Base-by-base conservation (phyloP, 2,888 invertebrate species). In the Scrobipalpa atriplicella region DNA sequence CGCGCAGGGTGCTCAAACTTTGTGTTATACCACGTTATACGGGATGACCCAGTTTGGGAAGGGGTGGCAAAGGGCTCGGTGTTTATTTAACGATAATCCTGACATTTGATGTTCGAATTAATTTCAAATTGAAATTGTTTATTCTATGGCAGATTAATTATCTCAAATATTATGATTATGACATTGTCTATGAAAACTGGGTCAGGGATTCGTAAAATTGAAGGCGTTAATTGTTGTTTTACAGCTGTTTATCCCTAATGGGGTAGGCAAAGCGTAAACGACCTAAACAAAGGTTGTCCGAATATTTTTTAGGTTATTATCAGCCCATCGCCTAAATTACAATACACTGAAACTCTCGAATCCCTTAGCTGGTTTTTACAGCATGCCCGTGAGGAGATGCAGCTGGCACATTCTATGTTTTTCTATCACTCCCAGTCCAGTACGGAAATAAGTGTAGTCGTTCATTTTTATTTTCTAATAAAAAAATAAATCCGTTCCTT, bases 1-100 rank as follows among this genome's bases (percentile, higher is more conserved):
- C 47, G n/a, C 16, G 16, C 9, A 21, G 54, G 54, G 54, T 13
- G 54, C 21, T 56, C 54, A 21, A 56, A 56, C 21, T 56, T 56
- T 13, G 21, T 11, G 21, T 19, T 19, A 54, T 7, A 29, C 54
- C 5, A 13, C 10, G 21, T 19, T 19, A 54, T 7, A 29, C 54
- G 19, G 54, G 54, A 19, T 56, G 54, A 56, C 54, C 54, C 54
- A 56, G 54, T 56, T 56, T 56, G 2, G 2, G 13, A 29, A 56
- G 29, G 54, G n/a, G 47, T 5, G n/a, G 29, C 10, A 56, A 56
- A 56, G 21, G 54, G 10, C n/a, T 1, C 7, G 54, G 54, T 56
- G 54, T 56, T 56, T 21, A 47, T 47, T 47, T 16, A 47, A 56
- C 54, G 54, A 56, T 21, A 21, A 56, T 56, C 21, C 21, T 56